phyloP scores from a whole-genome alignment of 2,797 vertebrate genomes.

The Propithecus deckenii region DNA sequence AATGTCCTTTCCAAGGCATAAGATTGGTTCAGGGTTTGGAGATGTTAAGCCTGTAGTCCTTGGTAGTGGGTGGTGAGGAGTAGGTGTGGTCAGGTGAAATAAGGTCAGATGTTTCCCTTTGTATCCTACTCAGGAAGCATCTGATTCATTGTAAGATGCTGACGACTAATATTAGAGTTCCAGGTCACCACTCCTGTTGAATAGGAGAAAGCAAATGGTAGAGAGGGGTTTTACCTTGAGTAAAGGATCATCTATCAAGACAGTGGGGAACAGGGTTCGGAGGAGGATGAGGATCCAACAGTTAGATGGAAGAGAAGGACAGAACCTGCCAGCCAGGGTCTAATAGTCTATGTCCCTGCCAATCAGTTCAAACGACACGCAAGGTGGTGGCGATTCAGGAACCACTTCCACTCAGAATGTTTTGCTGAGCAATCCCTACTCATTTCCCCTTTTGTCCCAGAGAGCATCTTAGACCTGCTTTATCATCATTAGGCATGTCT shows the following conservation, averaged over 20 bases:
- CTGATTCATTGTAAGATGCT: neutral
- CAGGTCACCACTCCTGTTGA: neutral
- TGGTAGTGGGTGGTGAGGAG: neutral
- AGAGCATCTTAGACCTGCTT: neutral
- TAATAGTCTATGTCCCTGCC: neutral
- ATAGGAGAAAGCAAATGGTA: neutral
- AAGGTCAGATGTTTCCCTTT: neutral
- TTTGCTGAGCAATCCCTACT: neutral
- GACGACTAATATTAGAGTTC: neutral
- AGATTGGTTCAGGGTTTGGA: neutral
- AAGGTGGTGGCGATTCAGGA: neutral
- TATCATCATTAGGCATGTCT: neutral
- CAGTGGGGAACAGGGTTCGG: neutral
- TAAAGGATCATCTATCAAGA: neutral
- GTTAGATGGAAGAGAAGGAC: neutral
- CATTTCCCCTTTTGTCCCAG: neutral
- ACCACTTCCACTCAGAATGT: neutral
- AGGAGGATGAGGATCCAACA: neutral
- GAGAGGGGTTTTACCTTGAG: neutral
- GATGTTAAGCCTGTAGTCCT: neutral
- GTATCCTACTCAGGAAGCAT: neutral
- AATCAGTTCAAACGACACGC: neutral
- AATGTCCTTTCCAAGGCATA: neutral
- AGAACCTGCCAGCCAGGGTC: neutral
- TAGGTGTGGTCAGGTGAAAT: neutral